A percentile compares a stretch with the other conserved stretches of the same genome.
Evolutionary conservation across 1,140 invertebrate genomes (phyloP).

Genomic region (Condylostylus longicornis): DNA sequence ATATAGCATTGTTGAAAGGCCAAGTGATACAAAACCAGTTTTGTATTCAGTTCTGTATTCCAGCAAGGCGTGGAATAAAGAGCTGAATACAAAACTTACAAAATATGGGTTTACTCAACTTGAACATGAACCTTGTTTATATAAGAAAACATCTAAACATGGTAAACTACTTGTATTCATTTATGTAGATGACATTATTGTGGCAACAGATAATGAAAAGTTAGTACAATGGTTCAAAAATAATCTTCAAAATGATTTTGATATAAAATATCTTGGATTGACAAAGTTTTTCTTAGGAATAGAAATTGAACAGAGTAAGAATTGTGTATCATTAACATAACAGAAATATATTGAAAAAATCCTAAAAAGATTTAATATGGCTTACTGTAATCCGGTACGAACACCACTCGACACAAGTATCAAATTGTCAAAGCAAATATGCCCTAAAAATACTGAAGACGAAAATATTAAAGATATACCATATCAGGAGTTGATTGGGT

Average conservation of each 20-base stretch:
- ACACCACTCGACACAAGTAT: constrained; percentile 11
- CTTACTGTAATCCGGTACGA: constrained; percentile 12
- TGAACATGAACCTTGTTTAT: no score
- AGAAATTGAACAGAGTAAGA: constrained; percentile 13
- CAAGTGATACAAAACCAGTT: constrained; percentile 24
- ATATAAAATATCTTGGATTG: constrained; percentile 14
- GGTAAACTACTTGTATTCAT: no score
- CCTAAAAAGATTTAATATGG: constrained; percentile 14
- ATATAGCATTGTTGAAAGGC: constrained; percentile 23
- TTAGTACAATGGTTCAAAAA: constrained; percentile 9
- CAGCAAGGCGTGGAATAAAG: no score
- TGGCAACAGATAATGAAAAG: constrained; percentile 8
- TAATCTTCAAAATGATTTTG: constrained; percentile 12
- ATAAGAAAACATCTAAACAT: no score
- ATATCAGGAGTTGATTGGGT: constrained; percentile 26
- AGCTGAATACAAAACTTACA: no score
- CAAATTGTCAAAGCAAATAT: background rate
- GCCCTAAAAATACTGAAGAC: constrained; percentile 27
- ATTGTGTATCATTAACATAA: constrained; percentile 20
- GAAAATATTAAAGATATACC: constrained; percentile 26
- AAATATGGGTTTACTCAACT: no score
- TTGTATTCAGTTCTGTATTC: no score
- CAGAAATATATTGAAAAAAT: constrained; percentile 23
- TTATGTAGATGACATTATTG: constrained; percentile 17
- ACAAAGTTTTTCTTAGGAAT: constrained; percentile 20